Evolutionary conservation across 2,113 vertebrate species (phyloP).

Genomic region (Oncorhynchus gorbuscha): DNA sequence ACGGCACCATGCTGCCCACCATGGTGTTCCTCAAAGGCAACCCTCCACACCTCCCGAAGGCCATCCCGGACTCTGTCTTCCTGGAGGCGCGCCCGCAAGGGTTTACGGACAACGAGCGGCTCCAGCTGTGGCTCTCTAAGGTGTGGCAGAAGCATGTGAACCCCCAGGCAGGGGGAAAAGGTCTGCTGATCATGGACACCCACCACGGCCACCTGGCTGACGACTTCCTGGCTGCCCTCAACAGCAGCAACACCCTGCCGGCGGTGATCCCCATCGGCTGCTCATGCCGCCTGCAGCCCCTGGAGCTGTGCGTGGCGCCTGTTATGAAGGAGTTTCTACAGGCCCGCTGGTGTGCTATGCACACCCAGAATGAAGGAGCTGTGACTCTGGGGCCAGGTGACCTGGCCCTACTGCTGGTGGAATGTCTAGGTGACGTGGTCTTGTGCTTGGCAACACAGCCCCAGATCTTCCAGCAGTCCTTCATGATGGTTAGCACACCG

Average conservation of each 20-base stretch:
- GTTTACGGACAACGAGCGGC: constrained; percentile 74
- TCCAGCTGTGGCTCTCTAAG: constrained; percentile 73
- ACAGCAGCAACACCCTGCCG: constrained; percentile 59
- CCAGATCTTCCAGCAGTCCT: constrained; percentile 79
- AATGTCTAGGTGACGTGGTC: constrained; percentile 82
- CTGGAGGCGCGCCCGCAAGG: constrained; percentile 73
- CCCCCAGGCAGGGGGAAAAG: constrained; percentile 53
- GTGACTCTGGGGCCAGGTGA: constrained; percentile 61
- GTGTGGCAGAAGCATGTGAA: constrained; percentile 79
- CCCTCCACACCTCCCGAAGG: constrained; percentile 5
- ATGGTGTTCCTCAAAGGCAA: constrained; percentile 71
- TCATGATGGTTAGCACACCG: constrained; percentile 74
- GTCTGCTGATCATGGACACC: constrained; percentile 84
- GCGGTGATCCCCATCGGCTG: constrained; percentile 81
- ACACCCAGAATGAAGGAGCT: constrained; percentile 53
- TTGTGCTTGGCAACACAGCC: constrained; percentile 70
- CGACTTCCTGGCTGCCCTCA: constrained; percentile 74
- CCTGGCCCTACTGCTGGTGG: constrained; percentile 78
- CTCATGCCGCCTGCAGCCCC: constrained; percentile 81
- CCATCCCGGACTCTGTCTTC: constrained; percentile 64
- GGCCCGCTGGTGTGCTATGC: constrained; percentile 82
- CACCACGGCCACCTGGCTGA: constrained; percentile 78
- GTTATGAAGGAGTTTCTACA: constrained; percentile 83
- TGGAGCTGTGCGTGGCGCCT: constrained; percentile 83
- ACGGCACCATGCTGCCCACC: constrained; percentile 76